Evolutionary conservation across 2,113 vertebrate species (phyloP).

Genomic region (Pteruthius melanotis): DNA sequence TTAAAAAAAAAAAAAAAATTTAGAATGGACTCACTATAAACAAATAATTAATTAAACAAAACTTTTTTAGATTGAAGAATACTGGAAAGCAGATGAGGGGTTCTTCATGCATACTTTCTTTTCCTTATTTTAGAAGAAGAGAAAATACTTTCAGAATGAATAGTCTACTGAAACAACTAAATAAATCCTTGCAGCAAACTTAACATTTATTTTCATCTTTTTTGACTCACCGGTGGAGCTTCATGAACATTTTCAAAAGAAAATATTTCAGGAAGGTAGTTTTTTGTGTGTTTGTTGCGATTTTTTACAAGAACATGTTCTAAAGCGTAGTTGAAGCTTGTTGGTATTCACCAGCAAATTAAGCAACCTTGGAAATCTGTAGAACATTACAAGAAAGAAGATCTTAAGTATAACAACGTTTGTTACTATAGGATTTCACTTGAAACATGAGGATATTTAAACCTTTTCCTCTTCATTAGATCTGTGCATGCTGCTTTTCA

Average conservation of each 20-base stretch:
- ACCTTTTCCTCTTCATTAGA: background rate
- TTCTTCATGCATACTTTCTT: background rate
- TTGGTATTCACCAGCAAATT: background rate
- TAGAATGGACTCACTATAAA: background rate
- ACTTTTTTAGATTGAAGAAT: background rate
- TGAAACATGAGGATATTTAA: background rate
- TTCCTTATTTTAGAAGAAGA: background rate
- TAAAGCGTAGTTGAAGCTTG: background rate
- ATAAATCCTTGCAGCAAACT: background rate
- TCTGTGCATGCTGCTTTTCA: background rate
- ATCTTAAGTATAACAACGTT: background rate
- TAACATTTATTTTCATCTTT: background rate
- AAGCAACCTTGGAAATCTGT: background rate
- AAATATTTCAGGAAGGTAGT: background rate
- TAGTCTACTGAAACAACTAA: background rate
- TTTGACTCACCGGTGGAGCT: background rate
- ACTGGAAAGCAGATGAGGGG: background rate
- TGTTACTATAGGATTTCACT: background rate
- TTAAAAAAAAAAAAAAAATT: background rate
- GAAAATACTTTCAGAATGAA: background rate
- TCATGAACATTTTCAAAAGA: background rate
- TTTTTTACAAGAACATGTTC: background rate
- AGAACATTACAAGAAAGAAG: background rate
- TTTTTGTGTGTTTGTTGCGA: background rate
- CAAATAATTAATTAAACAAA: background rate